Conservation (phyloP, 37 sponge, comb jelly and placozoan species). For the Cliona cf. orientalis region DNA sequence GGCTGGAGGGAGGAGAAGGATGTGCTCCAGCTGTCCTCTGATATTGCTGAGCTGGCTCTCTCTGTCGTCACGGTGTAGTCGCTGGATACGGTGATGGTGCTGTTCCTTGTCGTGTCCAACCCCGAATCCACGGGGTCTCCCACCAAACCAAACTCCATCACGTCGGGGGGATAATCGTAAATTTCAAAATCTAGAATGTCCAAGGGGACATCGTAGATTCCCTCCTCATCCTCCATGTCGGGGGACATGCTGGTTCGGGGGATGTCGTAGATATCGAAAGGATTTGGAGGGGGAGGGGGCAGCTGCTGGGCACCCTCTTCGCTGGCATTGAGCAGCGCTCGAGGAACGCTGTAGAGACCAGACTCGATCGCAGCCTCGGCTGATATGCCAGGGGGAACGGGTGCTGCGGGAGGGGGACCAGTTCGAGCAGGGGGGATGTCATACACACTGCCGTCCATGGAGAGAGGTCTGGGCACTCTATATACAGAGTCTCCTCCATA, state of each 20-base stretch:
- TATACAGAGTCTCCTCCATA: conserved; percentile 45
- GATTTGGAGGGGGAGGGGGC: conserved; percentile 1
- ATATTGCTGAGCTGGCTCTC: not conserved
- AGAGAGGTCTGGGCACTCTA: conserved; percentile 37
- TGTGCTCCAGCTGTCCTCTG: conserved; percentile 19
- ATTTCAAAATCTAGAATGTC: conserved; percentile 61
- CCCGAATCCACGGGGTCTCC: not conserved
- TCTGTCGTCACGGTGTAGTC: too few relatives aligned
- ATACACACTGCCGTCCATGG: not conserved
- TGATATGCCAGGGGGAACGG: not conserved
- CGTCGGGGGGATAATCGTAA: conserved; percentile 86
- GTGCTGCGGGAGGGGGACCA: not conserved
- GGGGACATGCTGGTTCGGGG: conserved; percentile 49
- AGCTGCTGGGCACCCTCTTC: not conserved
- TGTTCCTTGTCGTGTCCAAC: conserved; percentile 13
- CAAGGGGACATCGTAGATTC: conserved; percentile 64
- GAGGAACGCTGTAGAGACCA: conserved; percentile 59
- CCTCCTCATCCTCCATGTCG: conserved; percentile 37
- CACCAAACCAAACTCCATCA: conserved; percentile 13
- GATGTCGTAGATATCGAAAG: conserved; percentile 47
- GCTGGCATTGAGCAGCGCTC: not conserved
- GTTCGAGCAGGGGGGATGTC: conserved; percentile 3
- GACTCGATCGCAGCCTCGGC: conserved; percentile 27
- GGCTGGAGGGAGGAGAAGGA: conserved; percentile 23
- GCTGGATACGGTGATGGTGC: conserved; percentile 22